A percentile compares a stretch with the other conserved stretches of the same genome.
These are phyloP conservation scores for Picathartes gymnocephalus DNA, from an alignment of 2,113 vertebrate species.

Conservation along the genomic window DNA sequence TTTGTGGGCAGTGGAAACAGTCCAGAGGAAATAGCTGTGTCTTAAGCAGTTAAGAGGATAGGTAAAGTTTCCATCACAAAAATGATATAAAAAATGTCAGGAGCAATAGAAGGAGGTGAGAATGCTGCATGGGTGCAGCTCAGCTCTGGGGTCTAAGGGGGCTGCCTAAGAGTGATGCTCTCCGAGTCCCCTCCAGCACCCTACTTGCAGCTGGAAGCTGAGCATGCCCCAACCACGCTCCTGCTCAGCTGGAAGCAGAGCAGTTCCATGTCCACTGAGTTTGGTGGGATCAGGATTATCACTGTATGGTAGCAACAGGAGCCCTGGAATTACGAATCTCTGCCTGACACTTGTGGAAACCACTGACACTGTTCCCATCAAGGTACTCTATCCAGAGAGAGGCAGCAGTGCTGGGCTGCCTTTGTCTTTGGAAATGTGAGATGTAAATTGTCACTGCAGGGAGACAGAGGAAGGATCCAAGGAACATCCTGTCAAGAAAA, in stretches of 20 bases:
- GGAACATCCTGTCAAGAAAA: too few species aligned
- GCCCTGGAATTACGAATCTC: background rate
- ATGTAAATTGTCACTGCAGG: background rate
- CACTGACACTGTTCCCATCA: fast-evolving
- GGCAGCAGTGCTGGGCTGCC: background rate
- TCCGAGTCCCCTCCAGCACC: background rate
- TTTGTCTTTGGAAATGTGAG: background rate
- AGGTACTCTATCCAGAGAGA: fast-evolving
- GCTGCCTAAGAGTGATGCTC: background rate
- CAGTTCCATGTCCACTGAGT: background rate
- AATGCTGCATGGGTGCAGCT: background rate
- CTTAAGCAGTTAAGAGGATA: background rate
- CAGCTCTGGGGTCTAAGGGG: background rate
- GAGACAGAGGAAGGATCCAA: background rate
- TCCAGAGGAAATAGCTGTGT: background rate
- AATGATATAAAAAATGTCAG: background rate
- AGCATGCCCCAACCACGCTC: fast-evolving
- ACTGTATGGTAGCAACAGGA: background rate
- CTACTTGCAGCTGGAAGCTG: background rate
- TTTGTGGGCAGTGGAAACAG: background rate
- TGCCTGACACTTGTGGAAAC: background rate
- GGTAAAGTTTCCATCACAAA: background rate
- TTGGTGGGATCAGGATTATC: background rate
- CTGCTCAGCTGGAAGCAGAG: background rate
- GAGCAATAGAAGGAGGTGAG: background rate